Conservation (phyloP, 2,113 vertebrate genomes). For the Phylloscopus whistleri region DNA sequence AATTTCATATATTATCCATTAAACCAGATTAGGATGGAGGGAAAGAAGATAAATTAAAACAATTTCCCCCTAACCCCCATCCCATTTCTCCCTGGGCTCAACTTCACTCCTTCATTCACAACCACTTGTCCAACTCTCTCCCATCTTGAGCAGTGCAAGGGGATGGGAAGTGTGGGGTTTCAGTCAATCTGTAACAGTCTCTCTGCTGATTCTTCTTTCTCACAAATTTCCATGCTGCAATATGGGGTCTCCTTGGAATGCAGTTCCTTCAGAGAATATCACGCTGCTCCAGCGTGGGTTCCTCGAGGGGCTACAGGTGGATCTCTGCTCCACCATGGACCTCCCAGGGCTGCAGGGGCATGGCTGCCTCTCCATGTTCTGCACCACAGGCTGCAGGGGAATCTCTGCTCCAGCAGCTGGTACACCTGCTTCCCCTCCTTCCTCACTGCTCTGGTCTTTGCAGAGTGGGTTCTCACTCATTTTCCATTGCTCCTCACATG, state of each 20-base stretch:
- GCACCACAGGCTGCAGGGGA: fast-evolving
- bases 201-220: not conserved
- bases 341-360: not conserved
- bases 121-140: not conserved
- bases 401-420: fast-evolving
- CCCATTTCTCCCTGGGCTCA: not conserved
- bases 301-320: not conserved
- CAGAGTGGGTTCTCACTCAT: not conserved
- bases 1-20: not conserved
- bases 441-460: not conserved
- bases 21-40: not conserved
- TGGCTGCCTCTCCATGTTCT: not conserved
- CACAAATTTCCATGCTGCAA: not conserved
- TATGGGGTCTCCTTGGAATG: not conserved
- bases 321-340: not conserved
- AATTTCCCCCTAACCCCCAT: fast-evolving
- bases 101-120: not conserved
- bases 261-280: not conserved
- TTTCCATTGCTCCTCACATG: not conserved
- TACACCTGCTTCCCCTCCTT: not conserved
- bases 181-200: not conserved
- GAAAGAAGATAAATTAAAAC: not conserved
- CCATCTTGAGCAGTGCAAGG: not conserved
- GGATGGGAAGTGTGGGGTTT: fast-evolving
- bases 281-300: fast-evolving